These are phyloP conservation scores for Macropodus opercularis DNA, from an alignment of 2,797 vertebrate genomes.

Conservation along the genomic window DNA sequence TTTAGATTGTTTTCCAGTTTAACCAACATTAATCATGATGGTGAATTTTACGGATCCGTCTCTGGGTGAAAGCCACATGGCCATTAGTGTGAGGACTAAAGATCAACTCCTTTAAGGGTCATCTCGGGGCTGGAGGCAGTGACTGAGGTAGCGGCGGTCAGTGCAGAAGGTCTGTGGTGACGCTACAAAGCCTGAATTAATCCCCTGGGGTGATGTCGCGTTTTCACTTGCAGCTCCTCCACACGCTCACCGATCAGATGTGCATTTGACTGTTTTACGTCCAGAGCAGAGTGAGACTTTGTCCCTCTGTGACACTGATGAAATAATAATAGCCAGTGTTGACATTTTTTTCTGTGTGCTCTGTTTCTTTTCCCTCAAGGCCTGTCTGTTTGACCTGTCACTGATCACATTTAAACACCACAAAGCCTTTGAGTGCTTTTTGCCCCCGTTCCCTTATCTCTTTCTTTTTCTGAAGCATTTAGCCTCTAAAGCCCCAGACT, in stretches of 20 bases:
- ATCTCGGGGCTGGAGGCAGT: neutral
- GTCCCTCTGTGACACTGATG: conserved; percentile 39
- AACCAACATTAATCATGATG: no score
- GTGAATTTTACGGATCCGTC: no score
- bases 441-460: conserved; percentile 24
- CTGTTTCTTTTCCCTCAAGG: conserved; percentile 39
- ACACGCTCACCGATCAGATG: conserved; percentile 19
- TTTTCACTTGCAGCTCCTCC: conserved; percentile 19
- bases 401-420: conserved; percentile 59
- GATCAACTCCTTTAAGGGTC: neutral
- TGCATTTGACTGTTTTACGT: no score
- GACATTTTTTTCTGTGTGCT: conserved; percentile 34
- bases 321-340: conserved; percentile 52
- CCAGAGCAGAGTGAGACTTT: conserved; percentile 35
- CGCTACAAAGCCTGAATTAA: conserved; percentile 15
- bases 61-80: no score
- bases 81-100: no score
- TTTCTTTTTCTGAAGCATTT: conserved; percentile 47
- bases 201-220: conserved; percentile 7
- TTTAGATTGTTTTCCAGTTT: no score
- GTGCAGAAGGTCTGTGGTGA: neutral
- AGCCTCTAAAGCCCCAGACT: conserved; percentile 27
- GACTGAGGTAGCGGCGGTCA: neutral
- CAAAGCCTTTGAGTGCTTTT: conserved; percentile 46
- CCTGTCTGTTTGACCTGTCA: conserved; percentile 55